Conservation (phyloP, 2,113 vertebrate species). For the Neofelis nebulosa region DNA sequence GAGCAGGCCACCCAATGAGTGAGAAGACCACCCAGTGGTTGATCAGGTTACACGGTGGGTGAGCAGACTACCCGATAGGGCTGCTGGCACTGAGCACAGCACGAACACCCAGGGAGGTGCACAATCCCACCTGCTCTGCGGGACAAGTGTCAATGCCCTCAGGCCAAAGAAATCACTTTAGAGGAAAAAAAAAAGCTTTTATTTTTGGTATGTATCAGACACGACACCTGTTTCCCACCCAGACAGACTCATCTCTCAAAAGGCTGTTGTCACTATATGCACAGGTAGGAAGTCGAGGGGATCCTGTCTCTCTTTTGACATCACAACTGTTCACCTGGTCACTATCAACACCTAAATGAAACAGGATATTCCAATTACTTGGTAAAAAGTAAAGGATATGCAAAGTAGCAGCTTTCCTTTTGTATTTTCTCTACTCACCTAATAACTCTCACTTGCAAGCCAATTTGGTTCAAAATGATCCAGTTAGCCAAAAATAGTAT, state of each 20-base stretch:
- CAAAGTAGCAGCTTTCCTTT: neutral
- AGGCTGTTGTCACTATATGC: neutral
- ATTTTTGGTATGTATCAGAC: neutral
- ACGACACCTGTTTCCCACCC: neutral
- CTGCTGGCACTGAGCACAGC: neutral
- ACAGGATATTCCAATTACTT: neutral
- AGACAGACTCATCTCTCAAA: neutral
- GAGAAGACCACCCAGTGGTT: fast-evolving
- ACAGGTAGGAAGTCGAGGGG: neutral
- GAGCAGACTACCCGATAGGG: fast-evolving
- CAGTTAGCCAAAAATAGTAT: neutral
- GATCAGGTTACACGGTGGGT: too few relatives aligned
- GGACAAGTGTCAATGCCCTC: neutral
- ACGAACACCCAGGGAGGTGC: too few relatives aligned
- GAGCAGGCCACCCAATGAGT: too few relatives aligned
- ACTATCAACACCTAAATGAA: neutral
- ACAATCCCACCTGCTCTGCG: neutral
- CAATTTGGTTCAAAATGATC: neutral
- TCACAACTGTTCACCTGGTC: neutral
- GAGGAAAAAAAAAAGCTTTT: neutral
- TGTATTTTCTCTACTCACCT: conserved; percentile 1
- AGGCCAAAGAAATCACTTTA: neutral
- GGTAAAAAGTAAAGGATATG: neutral
- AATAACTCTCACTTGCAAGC: neutral
- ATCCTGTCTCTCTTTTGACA: neutral